Evolutionary conservation across 2,888 invertebrate species (phyloP).

Genomic region (Athalia rosae): DNA sequence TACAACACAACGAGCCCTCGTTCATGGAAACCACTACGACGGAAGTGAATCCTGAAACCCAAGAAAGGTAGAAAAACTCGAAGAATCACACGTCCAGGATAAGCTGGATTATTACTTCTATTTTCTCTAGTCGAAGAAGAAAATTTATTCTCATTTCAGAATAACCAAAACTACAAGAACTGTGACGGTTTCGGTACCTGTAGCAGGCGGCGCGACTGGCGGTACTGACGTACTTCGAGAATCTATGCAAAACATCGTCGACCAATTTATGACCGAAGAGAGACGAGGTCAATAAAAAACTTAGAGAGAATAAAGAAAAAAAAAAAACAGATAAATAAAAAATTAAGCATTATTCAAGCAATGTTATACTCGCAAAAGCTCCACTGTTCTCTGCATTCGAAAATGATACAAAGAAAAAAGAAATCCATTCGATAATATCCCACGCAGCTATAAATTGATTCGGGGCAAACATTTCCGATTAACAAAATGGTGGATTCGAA

Average conservation of each 20-base stretch:
- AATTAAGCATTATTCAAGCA: too few species aligned
- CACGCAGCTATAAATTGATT: slow-evolving; percentile 29
- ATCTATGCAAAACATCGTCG: slow-evolving; percentile 76
- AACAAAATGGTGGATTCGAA: slow-evolving; percentile 46
- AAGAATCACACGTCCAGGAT: too few species aligned
- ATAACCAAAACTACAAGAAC: slow-evolving; percentile 75
- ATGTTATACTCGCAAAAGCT: neutral
- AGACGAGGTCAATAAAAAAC: slow-evolving; percentile 71
- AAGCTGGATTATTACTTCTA: too few species aligned
- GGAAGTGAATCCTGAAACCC: slow-evolving; percentile 75
- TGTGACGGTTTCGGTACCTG: slow-evolving; percentile 69
- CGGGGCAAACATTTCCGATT: slow-evolving; percentile 48
- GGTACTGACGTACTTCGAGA: slow-evolving; percentile 73
- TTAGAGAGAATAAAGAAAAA: slow-evolving; percentile 12
- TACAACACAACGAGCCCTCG: slow-evolving; percentile 77
- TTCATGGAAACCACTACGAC: slow-evolving; percentile 75
- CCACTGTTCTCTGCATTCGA: slow-evolving; percentile 13
- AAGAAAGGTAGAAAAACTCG: slow-evolving; percentile 73
- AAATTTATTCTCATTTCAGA: slow-evolving; percentile 66
- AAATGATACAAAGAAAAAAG: too few species aligned
- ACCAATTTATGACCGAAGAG: slow-evolving; percentile 76
- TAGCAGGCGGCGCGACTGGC: slow-evolving; percentile 54
- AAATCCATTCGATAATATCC: slow-evolving; percentile 36
- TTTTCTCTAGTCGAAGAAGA: too few species aligned
- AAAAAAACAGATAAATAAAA: neutral